Evolutionary conservation across 2,113 vertebrate genomes (phyloP).

Genomic region (Pontoporia blainvillei): DNA sequence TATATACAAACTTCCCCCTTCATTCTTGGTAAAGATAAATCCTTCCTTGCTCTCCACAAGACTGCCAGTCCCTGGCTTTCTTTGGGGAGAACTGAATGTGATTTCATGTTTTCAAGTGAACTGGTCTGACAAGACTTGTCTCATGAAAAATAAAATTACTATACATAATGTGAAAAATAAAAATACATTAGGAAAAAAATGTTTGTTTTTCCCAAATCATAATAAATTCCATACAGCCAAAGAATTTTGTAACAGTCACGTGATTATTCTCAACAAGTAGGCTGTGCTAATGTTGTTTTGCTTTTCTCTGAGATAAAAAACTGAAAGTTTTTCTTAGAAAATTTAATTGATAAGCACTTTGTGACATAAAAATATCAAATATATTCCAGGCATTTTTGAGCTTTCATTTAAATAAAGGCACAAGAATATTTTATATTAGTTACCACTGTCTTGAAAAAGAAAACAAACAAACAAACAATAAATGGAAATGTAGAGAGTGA

Average conservation of each 20-base stretch:
- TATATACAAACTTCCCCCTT: not conserved
- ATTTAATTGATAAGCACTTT: not conserved
- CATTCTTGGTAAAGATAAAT: not conserved
- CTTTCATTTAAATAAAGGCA: slow-evolving; percentile 12
- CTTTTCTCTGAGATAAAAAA: not conserved
- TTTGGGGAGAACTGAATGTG: not conserved
- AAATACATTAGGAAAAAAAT: not conserved
- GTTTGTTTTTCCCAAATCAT: not conserved
- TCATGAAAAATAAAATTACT: slow-evolving; percentile 19
- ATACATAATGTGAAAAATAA: not conserved
- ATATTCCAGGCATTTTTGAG: not conserved
- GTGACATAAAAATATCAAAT: slow-evolving; percentile 2
- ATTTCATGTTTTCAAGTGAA: not conserved
- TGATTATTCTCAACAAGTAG: not conserved
- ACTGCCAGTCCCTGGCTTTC: not conserved
- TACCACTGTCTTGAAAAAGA: not conserved
- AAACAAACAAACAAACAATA: not conserved
- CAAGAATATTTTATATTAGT: not conserved
- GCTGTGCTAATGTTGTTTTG: not conserved
- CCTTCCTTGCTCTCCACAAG: not conserved
- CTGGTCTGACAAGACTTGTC: not conserved
- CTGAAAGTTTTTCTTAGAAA: not conserved
- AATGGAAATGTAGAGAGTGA: not conserved
- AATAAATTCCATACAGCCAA: not conserved
- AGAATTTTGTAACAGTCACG: not conserved